Evolutionary conservation across 2,113 vertebrate species (phyloP), one percentile per base, ranked within the genome.

Genomic region (Sinocyclocheilus anshuiensis): DNA sequence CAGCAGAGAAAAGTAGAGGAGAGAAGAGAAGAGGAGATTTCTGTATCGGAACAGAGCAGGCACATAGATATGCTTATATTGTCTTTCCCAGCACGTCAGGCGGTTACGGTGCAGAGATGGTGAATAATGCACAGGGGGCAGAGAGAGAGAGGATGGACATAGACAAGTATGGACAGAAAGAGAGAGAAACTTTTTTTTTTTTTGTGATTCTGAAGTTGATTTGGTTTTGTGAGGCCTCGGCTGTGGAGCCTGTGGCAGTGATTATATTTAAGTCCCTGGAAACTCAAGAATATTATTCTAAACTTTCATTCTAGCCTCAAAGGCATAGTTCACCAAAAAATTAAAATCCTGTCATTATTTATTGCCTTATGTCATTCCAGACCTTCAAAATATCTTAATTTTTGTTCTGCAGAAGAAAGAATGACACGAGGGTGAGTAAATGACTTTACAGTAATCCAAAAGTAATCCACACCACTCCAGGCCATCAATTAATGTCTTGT

Each of bases 71-170:
- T 2, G 10, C n/a, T 26, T 26, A 15, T 80, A 84, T 82, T 86
- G 69, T 86, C 79, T 88, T 81, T 85, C 87, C 26, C 42, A 33
- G 55, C 78, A 76, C 71, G 69, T 67, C 78, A 57, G 55, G 11
- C 29, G 50, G 75, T 84, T 84, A 88, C 53, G 81, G 50, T 61
- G 67, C 53, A 86, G 81, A 75, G 85, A 83, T 86, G 81, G 61
- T 88, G 87, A 86, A 88, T 88, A 77, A 88, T 88, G 74, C 83
- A 88, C 78, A 81, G 63, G 78, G 87, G 78, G 74, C 71, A 77
- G 55, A n/a, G 57, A 76, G 10, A 11, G 45, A 48, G 45, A 48
- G 45, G n/a, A 61, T 18, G 10, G 33, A 72, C 50, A 80, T 8
- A 67, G 84, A 53, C 61, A 71, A 36, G 50, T 65, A 16, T 26